phyloP scores from a whole-genome alignment of 2,113 vertebrate genomes.

The Tapirus terrestris region DNA sequence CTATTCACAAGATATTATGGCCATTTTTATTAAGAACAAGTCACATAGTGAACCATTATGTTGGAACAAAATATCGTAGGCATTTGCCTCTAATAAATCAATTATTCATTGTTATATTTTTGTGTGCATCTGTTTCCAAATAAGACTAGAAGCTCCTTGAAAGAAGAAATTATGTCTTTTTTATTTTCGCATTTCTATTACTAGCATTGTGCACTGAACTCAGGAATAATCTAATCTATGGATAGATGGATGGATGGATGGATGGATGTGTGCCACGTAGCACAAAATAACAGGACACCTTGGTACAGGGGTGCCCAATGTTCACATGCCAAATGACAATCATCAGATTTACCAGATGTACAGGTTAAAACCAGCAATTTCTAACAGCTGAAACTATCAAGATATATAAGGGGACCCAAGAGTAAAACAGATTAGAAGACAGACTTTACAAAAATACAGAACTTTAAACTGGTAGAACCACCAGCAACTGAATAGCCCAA shows the following conservation, averaged over 20 bases:
- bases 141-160: not conserved
- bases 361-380: not conserved
- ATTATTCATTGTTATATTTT: not conserved
- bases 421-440: not conserved
- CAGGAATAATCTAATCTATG: not conserved
- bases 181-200: conserved; percentile 31
- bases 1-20: conserved; percentile 12
- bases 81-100: not conserved
- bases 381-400: not conserved
- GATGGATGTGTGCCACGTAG: not conserved
- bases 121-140: not conserved
- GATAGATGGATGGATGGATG: not conserved
- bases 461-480: not conserved
- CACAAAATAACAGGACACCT: not conserved
- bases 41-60: not conserved
- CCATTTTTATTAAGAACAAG: not conserved
- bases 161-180: conserved; percentile 1
- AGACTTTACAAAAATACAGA: not conserved
- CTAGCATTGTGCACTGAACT: not conserved
- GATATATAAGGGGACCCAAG: not conserved
- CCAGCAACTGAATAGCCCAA: not conserved
- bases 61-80: not conserved
- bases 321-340: not conserved
- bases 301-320: not conserved
- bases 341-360: not conserved